A percentile compares a stretch with the other conserved stretches of the same genome.
These are phyloP conservation scores for Thymelicus acteon DNA, from an alignment of 2,888 invertebrate species.

Conservation along the genomic window DNA sequence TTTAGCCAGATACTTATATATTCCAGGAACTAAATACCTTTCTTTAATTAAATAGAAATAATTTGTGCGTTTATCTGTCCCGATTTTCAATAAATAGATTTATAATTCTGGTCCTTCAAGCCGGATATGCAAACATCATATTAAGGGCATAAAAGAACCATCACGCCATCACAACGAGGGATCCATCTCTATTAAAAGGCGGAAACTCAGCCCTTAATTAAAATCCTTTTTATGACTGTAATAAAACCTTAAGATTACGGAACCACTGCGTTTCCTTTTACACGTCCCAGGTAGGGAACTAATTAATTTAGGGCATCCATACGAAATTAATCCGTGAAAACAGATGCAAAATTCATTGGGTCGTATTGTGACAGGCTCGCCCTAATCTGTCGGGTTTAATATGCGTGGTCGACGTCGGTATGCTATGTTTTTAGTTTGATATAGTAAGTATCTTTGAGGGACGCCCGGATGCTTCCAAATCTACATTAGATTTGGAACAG, in stretches of 20 bases:
- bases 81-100: background rate
- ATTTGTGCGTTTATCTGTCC: background rate
- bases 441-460: slow-evolving; percentile 1
- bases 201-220: slow-evolving; percentile 35
- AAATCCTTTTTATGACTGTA: slow-evolving; percentile 36
- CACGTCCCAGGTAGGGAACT: slow-evolving; percentile 36
- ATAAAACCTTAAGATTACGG: slow-evolving; percentile 37
- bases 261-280: slow-evolving; percentile 34
- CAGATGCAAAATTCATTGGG: slow-evolving; percentile 38
- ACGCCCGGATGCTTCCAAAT: no score
- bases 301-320: slow-evolving; percentile 37
- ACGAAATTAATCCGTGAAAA: slow-evolving; percentile 38
- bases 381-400: slow-evolving; percentile 37
- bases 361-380: slow-evolving; percentile 37
- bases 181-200: slow-evolving; percentile 34
- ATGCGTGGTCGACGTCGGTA: slow-evolving; percentile 14
- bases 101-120: slow-evolving; percentile 2
- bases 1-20: no score
- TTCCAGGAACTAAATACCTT: no score
- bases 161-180: slow-evolving; percentile 25
- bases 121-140: slow-evolving; percentile 18
- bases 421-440: background rate
- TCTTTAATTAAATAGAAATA: no score
- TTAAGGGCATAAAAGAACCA: background rate
- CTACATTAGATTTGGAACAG: background rate